Evolutionary conservation across 92 coral and sea anemone genomes (phyloP).

Genomic region (Epizoanthus rinbou): DNA sequence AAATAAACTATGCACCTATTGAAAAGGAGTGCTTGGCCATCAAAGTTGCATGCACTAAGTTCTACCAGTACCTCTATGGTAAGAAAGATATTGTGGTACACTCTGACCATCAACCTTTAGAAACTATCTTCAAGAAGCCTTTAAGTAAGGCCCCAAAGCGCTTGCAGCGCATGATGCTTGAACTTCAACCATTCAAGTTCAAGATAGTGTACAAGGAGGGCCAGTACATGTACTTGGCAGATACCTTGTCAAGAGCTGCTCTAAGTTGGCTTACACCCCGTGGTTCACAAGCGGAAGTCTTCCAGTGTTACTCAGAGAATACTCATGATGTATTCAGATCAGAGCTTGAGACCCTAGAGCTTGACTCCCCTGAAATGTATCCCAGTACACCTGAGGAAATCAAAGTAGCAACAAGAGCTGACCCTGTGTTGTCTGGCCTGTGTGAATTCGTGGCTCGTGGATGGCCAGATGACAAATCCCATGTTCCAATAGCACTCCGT

Average conservation of each 20-base stretch:
- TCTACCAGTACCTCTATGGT: constrained; percentile 39
- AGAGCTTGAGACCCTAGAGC: constrained; percentile 24
- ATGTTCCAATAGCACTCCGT: constrained; percentile 32
- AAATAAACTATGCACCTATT: too few species aligned
- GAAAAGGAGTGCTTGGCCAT: too few species aligned
- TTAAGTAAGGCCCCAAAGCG: constrained; percentile 37
- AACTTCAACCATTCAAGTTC: constrained; percentile 35
- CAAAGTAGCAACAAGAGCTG: not conserved
- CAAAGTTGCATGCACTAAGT: too few species aligned
- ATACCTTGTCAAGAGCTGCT: constrained; percentile 47
- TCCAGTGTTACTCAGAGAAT: too few species aligned
- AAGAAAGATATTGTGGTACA: constrained; percentile 40
- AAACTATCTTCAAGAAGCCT: constrained; percentile 28
- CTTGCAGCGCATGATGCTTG: constrained; percentile 44
- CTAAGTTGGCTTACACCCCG: too few species aligned
- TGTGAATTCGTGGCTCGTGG: constrained; percentile 18
- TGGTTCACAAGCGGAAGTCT: too few species aligned
- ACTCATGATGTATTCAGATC: too few species aligned
- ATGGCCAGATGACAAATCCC: constrained; percentile 41
- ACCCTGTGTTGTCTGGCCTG: not conserved
- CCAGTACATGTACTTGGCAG: constrained; percentile 41
- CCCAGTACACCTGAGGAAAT: not conserved
- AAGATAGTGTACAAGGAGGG: constrained; percentile 31
- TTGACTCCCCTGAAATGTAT: constrained; percentile 9
- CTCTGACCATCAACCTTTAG: constrained; percentile 45